A percentile compares a stretch with the other conserved stretches of the same genome.
Evolutionary conservation across 2,888 invertebrate genomes (phyloP).

Genomic region (Tuta absoluta): DNA sequence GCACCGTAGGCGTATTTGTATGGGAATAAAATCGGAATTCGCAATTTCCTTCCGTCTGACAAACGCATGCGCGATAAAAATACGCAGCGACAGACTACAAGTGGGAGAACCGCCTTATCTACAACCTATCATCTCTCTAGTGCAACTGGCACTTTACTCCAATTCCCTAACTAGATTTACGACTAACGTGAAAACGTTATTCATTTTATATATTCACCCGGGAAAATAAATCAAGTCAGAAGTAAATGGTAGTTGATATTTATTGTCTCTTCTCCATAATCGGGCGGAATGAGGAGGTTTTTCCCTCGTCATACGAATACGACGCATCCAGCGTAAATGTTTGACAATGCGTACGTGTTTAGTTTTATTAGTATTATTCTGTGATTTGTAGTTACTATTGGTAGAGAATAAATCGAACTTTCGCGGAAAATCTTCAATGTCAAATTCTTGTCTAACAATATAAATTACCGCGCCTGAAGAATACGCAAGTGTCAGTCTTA

Average conservation of each 20-base stretch:
- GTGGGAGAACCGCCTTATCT: too few relatives aligned
- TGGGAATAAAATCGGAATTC: too few relatives aligned
- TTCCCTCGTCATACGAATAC: background rate
- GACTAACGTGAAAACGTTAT: background rate
- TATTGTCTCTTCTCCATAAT: conserved; percentile 9
- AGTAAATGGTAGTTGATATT: conserved; percentile 7
- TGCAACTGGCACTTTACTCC: background rate
- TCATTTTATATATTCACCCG: background rate
- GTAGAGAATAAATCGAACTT: too few relatives aligned
- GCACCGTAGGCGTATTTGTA: too few relatives aligned
- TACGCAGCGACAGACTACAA: too few relatives aligned
- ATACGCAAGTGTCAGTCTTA: too few relatives aligned
- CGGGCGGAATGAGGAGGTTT: background rate
- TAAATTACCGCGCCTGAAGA: too few relatives aligned
- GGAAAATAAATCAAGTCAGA: background rate
- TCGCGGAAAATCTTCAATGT: background rate
- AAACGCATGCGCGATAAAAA: too few relatives aligned
- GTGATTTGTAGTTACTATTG: too few relatives aligned
- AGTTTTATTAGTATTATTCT: background rate
- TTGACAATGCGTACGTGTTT: background rate
- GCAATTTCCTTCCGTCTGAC: too few relatives aligned
- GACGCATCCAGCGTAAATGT: conserved; percentile 4
- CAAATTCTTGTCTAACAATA: too few relatives aligned
- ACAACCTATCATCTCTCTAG: background rate
- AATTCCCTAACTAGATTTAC: background rate